Base-by-base conservation (phyloP, 2,797 vertebrate genomes). In the Chaetodon trifasciatus region DNA sequence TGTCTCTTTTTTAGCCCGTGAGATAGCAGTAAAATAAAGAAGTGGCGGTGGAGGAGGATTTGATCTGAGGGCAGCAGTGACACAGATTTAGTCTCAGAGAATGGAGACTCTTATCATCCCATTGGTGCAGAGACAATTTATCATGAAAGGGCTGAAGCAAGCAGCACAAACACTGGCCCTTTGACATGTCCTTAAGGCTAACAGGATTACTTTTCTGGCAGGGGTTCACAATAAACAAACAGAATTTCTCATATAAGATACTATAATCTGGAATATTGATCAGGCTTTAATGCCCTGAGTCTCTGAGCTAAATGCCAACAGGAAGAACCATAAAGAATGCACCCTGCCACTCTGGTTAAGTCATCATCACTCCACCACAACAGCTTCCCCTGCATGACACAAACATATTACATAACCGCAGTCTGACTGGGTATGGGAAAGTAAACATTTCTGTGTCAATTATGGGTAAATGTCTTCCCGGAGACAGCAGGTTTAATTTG, bases 371-470 rank as follows among this genome's bases (percentile, higher is more conserved):
- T 76, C 64, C 15, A 62, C 53, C 65, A 75, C 39, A 52, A 79
- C 64, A n/a, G 60, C 77, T 61, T 70, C 69, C 46, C 24, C 63
- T 64, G 58, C 63, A 50, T 74, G 50, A 61, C 74, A 86, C 61
- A 81, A 75, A 78, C 81, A 56, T 47, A 61, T 87, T 84, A 88
- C 79, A 64, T 86, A 88, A 90, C 28, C 56, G 9, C 57, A 70
- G 60, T 47, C 15, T 61, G 67, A 85, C 70, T 69, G 60, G 64
- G 23, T 39, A 35, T 32, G 16, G 46, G 28, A 50, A 58, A 56
- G 70, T 50, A 40, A 44, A 76, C 15, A 56, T 81, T 53, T 63
- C 13, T 17, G 52, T 72, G 71, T 78, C 58, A 67, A 6, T 70
- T 69, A 50, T 24, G 42, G 17, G 19, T 28, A 66, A 56, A 21